These are phyloP conservation scores for Malacosoma neustria DNA, from an alignment of 2,888 invertebrate genomes.

Conservation along the genomic window DNA sequence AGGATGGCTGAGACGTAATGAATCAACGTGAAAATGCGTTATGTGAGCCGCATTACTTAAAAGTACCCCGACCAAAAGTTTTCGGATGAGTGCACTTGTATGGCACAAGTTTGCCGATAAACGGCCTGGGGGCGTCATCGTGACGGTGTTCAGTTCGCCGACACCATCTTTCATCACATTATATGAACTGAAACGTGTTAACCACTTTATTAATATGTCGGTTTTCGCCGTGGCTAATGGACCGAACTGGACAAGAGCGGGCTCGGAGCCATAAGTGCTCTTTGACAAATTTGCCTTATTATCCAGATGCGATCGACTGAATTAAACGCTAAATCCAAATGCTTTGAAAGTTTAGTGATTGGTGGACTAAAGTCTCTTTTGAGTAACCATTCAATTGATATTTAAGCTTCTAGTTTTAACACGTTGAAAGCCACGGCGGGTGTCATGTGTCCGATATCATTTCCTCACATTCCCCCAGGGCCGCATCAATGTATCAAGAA, in stretches of 20 bases:
- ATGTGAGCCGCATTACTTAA: slow-evolving; percentile 49
- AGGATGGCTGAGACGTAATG: slow-evolving; percentile 35
- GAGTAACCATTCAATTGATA: too few relatives aligned
- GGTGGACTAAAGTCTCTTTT: too few relatives aligned
- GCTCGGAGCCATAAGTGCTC: background rate
- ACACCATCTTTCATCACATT: slow-evolving; percentile 3
- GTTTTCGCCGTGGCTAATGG: slow-evolving; percentile 2
- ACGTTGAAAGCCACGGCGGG: too few relatives aligned
- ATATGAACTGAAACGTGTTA: slow-evolving; percentile 4
- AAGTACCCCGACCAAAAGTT: slow-evolving; percentile 47
- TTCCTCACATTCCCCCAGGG: too few relatives aligned
- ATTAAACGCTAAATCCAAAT: too few relatives aligned
- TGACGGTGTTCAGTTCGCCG: slow-evolving; percentile 26
- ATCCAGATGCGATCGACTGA: background rate
- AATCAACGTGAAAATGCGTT: slow-evolving; percentile 43
- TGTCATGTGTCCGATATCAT: too few relatives aligned
- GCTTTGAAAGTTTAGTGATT: too few relatives aligned
- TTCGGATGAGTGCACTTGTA: slow-evolving; percentile 54
- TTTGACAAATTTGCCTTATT: background rate
- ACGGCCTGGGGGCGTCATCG: slow-evolving; percentile 40
- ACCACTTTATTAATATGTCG: slow-evolving; percentile 1
- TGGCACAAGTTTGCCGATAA: slow-evolving; percentile 53
- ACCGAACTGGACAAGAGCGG: slow-evolving; percentile 2
- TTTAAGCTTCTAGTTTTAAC: too few relatives aligned
- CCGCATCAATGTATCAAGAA: too few relatives aligned